Percentiles rank a stretch among this genome's conserved stretches.
These are phyloP conservation scores for Nothoprocta perdicaria DNA, from an alignment of 2,113 vertebrate species.

Conservation along the genomic window DNA sequence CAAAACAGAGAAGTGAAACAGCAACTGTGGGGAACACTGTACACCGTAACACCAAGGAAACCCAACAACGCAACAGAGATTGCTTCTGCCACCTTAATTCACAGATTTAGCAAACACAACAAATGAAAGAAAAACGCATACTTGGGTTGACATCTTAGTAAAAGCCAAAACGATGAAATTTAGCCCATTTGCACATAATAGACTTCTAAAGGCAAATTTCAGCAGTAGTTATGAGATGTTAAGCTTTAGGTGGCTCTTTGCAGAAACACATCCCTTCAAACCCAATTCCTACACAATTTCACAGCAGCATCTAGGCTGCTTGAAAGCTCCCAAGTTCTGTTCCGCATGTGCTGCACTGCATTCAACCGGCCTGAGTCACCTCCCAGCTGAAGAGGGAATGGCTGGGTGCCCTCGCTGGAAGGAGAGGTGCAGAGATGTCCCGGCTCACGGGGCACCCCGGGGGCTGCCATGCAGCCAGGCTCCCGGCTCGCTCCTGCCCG, in stretches of 20 bases:
- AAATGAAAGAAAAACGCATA: neutral
- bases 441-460: constrained; percentile 16
- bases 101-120: neutral
- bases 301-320: neutral
- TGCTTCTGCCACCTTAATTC: neutral
- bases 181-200: neutral
- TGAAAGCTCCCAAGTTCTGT: neutral
- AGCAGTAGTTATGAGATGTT: neutral
- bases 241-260: neutral
- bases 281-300: neutral
- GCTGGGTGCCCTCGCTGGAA: neutral
- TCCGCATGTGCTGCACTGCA: neutral
- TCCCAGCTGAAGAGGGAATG: constrained; percentile 26
- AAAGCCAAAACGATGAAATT: neutral
- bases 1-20: neutral
- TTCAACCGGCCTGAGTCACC: constrained; percentile 10
- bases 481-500: neutral
- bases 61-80: neutral
- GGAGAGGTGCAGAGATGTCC: neutral
- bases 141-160: neutral
- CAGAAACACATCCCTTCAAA: neutral
- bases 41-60: neutral
- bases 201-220: neutral
- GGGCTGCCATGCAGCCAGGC: neutral
- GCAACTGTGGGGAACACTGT: neutral